Base-by-base conservation (phyloP, 2,113 vertebrate species). In the Drymodes brunneopygia region DNA sequence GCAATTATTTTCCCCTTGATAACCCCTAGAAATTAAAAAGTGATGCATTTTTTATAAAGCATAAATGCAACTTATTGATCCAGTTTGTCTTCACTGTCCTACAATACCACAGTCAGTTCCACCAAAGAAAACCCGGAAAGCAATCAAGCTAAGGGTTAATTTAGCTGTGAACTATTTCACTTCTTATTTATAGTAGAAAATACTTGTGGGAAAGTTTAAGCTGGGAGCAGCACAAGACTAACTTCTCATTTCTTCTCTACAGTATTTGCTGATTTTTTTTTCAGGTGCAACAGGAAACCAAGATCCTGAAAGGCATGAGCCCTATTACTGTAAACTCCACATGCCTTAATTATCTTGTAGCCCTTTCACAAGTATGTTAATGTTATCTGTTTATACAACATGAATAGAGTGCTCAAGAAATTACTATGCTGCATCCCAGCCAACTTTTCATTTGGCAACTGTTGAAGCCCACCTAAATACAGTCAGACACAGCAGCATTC, bases 151-250 rank as follows among this genome's bases (percentile, higher is more conserved):
- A 93, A 90, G 94, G 92, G 91, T 96, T 95, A 95, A 86, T 95
- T 94, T 81, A 95, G 93, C 89, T 67, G 71, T 64, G 79, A 94
- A 97, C 79, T 75, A 86, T 92, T 86, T 96, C 70, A 88, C 91
- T 94, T 95, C 92, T 93, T 96, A 96, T 94, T 95, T 95, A 96
- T 93, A 95, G 94, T 69, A 88, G 91, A 95, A 90, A 97, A 94
- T 88, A 88, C 88, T 93, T 93, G 92, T 95, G 94, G 92, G 94
- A 90, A 97, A 95, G 75, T 95, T 95, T 93, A 79, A 88, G 72
- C 82, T 78, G 79, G 85, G 93, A 93, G 88, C 22, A 94, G 69
- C 29, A 91, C 82, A 95, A 93, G 69, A 86, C 69, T 18, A 70
- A 86, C 92, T 94, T 96, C 88, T 96, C 94, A 96, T 83, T 96